These are phyloP conservation scores for Cotesia vestalis DNA, from an alignment of 1,140 invertebrate genomes.

Conservation along the genomic window DNA sequence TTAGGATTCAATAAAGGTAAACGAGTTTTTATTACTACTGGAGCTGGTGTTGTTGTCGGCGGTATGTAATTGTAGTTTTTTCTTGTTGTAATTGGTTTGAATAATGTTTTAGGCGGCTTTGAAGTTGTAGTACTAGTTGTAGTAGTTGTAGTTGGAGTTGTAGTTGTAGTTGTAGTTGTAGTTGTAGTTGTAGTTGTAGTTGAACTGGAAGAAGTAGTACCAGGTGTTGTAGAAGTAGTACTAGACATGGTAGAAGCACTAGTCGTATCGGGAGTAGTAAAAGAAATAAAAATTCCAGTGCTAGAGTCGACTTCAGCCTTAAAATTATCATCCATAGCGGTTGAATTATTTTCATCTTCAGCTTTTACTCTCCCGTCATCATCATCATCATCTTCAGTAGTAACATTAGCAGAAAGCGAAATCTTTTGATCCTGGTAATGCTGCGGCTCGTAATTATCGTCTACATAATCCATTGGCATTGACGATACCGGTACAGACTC, in stretches of 20 bases:
- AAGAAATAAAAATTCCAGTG: too few species aligned
- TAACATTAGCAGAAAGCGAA: not conserved
- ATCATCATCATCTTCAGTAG: conserved; percentile 13
- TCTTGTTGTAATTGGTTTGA: conserved; percentile 53
- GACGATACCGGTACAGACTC: conserved; percentile 41
- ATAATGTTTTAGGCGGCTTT: conserved; percentile 37
- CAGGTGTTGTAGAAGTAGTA: conserved; percentile 15
- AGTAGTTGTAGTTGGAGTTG: conserved; percentile 34
- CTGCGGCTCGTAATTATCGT: conserved; percentile 68
- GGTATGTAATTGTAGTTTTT: conserved; percentile 59
- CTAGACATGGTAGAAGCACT: conserved; percentile 17
- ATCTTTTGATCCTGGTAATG: conserved; percentile 49
- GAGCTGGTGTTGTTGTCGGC: conserved; percentile 56
- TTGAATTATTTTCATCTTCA: not conserved
- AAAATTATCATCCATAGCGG: too few species aligned
- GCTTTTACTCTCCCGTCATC: conserved; percentile 1
- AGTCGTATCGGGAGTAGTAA: conserved; percentile 5
- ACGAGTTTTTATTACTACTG: conserved; percentile 58
- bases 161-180: conserved; percentile 30
- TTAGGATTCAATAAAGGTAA: conserved; percentile 53
- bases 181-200: conserved; percentile 40
- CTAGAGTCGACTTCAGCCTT: too few species aligned
- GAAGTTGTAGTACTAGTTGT: not conserved
- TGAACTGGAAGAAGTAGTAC: conserved; percentile 32
- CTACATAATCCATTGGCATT: conserved; percentile 62